A percentile compares a stretch with the other conserved stretches of the same genome.
Evolutionary conservation across 2,888 invertebrate species (phyloP).

Genomic region (Drosophila barbarae): DNA sequence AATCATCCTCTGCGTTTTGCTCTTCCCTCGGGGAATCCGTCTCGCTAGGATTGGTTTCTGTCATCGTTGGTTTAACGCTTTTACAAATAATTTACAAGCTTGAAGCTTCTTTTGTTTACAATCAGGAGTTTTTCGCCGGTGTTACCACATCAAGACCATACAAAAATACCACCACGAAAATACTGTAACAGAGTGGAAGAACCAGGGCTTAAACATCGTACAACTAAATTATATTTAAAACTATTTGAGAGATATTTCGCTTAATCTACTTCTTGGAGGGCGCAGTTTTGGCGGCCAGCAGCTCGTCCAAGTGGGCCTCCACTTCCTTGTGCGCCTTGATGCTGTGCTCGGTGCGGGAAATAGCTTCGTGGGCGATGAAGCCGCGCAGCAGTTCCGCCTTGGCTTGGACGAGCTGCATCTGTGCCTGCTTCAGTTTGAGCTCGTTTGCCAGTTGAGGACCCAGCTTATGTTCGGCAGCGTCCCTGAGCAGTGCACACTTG

Average conservation of each 20-base stretch:
- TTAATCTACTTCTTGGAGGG: conserved; percentile 4
- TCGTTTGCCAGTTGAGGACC: conserved; percentile 72
- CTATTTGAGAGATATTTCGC: conserved; percentile 1
- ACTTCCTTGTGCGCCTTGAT: conserved; percentile 75
- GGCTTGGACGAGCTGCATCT: conserved; percentile 68
- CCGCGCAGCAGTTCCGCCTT: conserved; percentile 71
- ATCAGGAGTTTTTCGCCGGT: conserved; percentile 7
- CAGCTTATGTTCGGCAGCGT: conserved; percentile 72
- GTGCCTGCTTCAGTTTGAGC: conserved; percentile 66
- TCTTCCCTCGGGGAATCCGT: conserved; percentile 16
- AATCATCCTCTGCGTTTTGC: conserved; percentile 18
- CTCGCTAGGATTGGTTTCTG: conserved; percentile 46
- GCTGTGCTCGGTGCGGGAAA: conserved; percentile 69
- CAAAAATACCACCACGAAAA: not conserved
- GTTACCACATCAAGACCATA: conserved; percentile 20
- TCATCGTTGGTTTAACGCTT: conserved; percentile 38
- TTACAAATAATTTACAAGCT: conserved; percentile 23
- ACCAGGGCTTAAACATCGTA: not conserved
- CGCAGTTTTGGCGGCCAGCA: conserved; percentile 48
- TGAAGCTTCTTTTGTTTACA: conserved; percentile 38
- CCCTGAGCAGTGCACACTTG: conserved; percentile 72
- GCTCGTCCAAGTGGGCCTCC: conserved; percentile 65
- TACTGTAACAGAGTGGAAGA: not conserved
- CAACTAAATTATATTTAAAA: conserved; percentile 11
- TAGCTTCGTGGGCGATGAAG: conserved; percentile 65